Base-by-base conservation (phyloP, 2,113 vertebrate genomes). In the Brachyhypopomus gauderio region DNA sequence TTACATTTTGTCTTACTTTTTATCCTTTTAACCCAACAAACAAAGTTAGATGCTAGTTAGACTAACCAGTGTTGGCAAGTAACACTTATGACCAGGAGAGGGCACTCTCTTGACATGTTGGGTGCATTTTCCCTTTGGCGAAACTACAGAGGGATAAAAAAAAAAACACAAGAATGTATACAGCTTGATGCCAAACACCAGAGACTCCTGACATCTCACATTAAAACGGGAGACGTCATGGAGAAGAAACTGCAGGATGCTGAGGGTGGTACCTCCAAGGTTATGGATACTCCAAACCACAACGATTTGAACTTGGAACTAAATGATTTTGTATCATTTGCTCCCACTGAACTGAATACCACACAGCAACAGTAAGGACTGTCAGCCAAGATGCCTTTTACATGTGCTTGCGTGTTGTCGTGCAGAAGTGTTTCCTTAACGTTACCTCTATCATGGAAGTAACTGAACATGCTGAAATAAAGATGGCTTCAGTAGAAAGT, bases 31-130 rank as follows among this genome's bases (percentile, higher is more conserved):
- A 22, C 66, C 36, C 22, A n/a, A 48, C 17, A 64, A 52, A 20
- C 63, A 78, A 36, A 30, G 25, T 36, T 78, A 58, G 64, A n/a
- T 6, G 5, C 55, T 30, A 79, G 36, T 72, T 20, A 22, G 36
- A 9, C 56, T 48, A 7, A 30, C 23, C 45, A 2, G 5, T 23
- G 23, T 27, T n/a, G 2, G 20, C 45, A 78, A 25, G 76, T 36
- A 66, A 23, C 22, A 34, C 19, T 14, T 41, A 19, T 8, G 70
- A 78, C 69, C 91, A 92, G 85, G 88, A 93, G 90, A 85, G 81
- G 90, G 90, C 89, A 92, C 89, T 81, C 90, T 87, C 63, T 71
- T 72, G 36, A 84, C 85, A 87, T 67, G 66, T 64, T 82, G 60
- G 20, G 55, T 22, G 0, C 2, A 52, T 9, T n/a, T 60, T 20